phyloP scores from a whole-genome alignment of 2,888 invertebrate species.

The Xestia xanthographa region DNA sequence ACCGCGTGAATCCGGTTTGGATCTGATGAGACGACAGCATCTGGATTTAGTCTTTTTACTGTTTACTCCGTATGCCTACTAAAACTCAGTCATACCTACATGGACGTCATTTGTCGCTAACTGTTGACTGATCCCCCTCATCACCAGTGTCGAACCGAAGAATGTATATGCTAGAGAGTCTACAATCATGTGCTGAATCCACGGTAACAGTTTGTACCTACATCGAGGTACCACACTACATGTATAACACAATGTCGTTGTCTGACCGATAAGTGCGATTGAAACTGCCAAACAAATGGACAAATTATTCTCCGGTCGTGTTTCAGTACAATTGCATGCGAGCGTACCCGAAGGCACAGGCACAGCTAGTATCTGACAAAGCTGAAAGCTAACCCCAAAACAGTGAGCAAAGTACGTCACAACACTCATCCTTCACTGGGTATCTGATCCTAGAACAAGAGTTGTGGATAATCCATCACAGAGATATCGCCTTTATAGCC shows the following conservation, averaged over 20 bases:
- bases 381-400: slow-evolving; percentile 2
- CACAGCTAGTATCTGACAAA: background rate
- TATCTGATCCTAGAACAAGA: slow-evolving; percentile 42
- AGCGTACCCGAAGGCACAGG: background rate
- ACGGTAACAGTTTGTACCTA: too few species aligned
- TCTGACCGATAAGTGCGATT: background rate
- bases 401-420: slow-evolving; percentile 33
- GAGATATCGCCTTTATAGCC: slow-evolving; percentile 46
- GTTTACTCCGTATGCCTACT: background rate
- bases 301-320: background rate
- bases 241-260: background rate
- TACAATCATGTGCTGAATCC: background rate
- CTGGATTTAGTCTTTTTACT: background rate
- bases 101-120: too few species aligned
- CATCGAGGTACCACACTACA: background rate
- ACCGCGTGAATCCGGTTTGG: background rate
- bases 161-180: background rate
- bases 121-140: too few species aligned
- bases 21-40: too few species aligned
- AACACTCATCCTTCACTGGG: slow-evolving; percentile 38
- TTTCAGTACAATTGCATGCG: background rate
- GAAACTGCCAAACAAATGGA: background rate
- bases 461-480: slow-evolving; percentile 32
- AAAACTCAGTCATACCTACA: background rate
- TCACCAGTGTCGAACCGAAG: background rate